Conservation (phyloP, 2,888 invertebrate species). For the Teleiodes luculella region DNA sequence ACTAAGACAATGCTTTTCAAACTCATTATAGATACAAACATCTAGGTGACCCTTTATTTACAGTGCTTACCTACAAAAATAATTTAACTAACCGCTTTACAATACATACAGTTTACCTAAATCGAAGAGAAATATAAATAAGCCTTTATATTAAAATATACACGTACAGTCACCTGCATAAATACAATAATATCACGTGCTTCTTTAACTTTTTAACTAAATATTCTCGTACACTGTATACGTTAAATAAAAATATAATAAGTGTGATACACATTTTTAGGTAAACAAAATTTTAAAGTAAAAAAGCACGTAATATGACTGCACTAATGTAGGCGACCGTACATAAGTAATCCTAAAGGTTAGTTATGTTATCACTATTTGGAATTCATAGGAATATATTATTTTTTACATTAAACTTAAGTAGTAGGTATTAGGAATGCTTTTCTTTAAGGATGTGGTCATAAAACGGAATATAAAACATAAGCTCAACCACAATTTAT, state of each 20-base stretch:
- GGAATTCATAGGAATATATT: conserved; percentile 25
- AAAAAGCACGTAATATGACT: too few species aligned
- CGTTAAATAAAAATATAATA: too few species aligned
- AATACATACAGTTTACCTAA: conserved; percentile 57
- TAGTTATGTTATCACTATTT: conserved; percentile 27
- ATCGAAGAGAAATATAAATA: conserved; percentile 58
- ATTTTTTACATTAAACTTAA: conserved; percentile 1
- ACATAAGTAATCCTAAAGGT: conserved; percentile 22
- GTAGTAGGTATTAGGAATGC: conserved; percentile 5
- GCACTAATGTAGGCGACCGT: too few species aligned
- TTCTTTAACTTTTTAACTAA: too few species aligned
- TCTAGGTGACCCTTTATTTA: conserved; percentile 67
- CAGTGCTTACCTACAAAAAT: conserved; percentile 77
- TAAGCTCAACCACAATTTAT: not conserved
- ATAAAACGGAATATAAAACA: not conserved
- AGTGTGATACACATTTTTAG: too few species aligned
- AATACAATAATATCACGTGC: too few species aligned
- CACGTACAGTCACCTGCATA: too few species aligned
- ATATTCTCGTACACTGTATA: too few species aligned
- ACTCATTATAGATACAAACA: conserved; percentile 61
- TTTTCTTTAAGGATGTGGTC: not conserved
- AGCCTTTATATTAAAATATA: conserved; percentile 46
- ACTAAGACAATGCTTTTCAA: conserved; percentile 51
- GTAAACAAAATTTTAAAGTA: too few species aligned
- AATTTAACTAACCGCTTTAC: conserved; percentile 75